These are phyloP conservation scores for Zosterops japonicus DNA, from an alignment of 2,113 vertebrate species.

Conservation along the genomic window DNA sequence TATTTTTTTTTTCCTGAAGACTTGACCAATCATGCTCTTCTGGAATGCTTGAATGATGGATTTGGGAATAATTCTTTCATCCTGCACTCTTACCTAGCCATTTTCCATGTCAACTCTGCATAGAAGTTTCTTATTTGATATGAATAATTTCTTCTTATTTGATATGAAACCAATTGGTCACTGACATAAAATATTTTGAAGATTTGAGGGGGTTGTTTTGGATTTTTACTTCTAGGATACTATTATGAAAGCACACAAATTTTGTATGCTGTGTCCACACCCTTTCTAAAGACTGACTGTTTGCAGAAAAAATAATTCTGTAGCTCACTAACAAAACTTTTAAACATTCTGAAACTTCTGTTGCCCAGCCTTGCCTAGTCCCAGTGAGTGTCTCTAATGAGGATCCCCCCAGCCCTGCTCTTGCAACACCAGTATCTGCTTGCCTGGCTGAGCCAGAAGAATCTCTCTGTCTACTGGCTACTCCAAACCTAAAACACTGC, in stretches of 20 bases:
- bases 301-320: not conserved
- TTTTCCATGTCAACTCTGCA: not conserved
- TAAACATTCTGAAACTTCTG: not conserved
- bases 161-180: not conserved
- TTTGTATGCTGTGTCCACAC: rapidly evolving
- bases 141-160: not conserved
- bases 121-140: not conserved
- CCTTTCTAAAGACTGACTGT: not conserved
- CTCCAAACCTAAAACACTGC: not conserved
- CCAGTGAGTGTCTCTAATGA: rapidly evolving
- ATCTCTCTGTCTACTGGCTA: not conserved
- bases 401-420: not conserved
- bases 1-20: not conserved
- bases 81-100: not conserved
- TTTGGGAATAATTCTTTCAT: not conserved
- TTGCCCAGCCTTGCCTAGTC: not conserved
- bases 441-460: not conserved
- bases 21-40: not conserved
- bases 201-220: not conserved
- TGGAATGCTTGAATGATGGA: not conserved
- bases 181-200: not conserved
- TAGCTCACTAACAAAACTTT: not conserved
- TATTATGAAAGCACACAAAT: not conserved
- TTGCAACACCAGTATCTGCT: not conserved
- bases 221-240: not conserved